phyloP scores from a whole-genome alignment of 2,113 vertebrate species.

The Thunnus thynnus region DNA sequence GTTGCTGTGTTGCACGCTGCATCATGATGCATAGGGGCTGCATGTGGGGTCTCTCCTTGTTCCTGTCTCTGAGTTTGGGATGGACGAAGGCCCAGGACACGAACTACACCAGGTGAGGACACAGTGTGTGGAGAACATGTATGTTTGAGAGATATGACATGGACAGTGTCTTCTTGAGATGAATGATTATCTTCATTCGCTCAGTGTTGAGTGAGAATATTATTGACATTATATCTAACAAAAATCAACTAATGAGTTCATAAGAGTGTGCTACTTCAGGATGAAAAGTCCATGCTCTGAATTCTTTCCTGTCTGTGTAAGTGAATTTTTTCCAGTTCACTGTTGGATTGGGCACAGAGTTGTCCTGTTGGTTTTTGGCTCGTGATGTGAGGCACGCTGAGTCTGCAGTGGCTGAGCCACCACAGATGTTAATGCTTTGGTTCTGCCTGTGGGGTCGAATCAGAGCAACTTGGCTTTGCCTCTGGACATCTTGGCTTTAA shows the following conservation, averaged over 20 bases:
- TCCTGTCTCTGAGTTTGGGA: constrained; percentile 71
- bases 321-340: constrained; percentile 48
- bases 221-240: neutral
- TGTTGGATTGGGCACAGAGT: constrained; percentile 51
- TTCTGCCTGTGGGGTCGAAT: constrained; percentile 65
- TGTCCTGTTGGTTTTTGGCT: constrained; percentile 55
- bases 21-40: constrained; percentile 70
- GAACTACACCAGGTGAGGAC: constrained; percentile 80
- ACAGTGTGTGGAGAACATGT: neutral
- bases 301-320: constrained; percentile 43
- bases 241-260: neutral
- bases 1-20: constrained; percentile 25
- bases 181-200: neutral
- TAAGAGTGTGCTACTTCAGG: neutral
- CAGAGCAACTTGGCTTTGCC: constrained; percentile 53
- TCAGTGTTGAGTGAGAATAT: neutral
- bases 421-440: constrained; percentile 72
- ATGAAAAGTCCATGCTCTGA: neutral
- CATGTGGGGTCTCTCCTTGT: constrained; percentile 67
- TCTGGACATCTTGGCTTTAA: constrained; percentile 55
- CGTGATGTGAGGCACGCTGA: constrained; percentile 45
- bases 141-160: neutral
- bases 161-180: neutral
- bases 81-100: constrained; percentile 72
- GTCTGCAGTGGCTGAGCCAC: constrained; percentile 49